phyloP scores from a whole-genome alignment of 1,140 invertebrate genomes.

The Drosophila teissieri region DNA sequence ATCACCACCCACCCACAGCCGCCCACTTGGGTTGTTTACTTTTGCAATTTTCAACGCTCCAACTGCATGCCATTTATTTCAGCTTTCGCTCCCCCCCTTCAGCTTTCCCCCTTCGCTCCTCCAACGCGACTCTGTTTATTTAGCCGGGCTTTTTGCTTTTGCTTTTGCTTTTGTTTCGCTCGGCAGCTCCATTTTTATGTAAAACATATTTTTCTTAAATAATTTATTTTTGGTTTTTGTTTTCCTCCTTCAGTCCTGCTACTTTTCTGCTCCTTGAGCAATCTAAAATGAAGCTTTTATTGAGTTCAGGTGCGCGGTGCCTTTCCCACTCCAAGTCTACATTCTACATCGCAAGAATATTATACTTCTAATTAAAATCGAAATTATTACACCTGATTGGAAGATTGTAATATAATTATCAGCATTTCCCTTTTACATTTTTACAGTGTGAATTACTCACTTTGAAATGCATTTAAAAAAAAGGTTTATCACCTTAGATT shows the following conservation, averaged over 20 bases:
- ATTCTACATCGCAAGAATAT: slow-evolving; percentile 1
- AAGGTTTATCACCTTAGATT: too few relatives aligned
- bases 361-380: background rate
- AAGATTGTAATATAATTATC: too few relatives aligned
- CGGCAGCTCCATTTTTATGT: slow-evolving; percentile 70
- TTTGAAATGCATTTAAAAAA: too few relatives aligned
- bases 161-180: slow-evolving; percentile 38
- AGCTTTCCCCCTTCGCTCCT: background rate
- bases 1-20: slow-evolving; percentile 13
- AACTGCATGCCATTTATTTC: slow-evolving; percentile 80
- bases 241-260: slow-evolving; percentile 45
- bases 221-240: slow-evolving; percentile 74
- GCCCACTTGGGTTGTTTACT: slow-evolving; percentile 68
- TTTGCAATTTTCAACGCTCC: slow-evolving; percentile 80
- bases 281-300: slow-evolving; percentile 82
- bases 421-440: too few relatives aligned
- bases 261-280: slow-evolving; percentile 80
- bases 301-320: slow-evolving; percentile 73
- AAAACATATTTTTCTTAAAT: slow-evolving; percentile 84
- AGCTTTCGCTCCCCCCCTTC: slow-evolving; percentile 52
- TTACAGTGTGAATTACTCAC: too few relatives aligned
- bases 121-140: slow-evolving; percentile 21
- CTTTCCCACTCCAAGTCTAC: slow-evolving; percentile 11
- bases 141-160: slow-evolving; percentile 34
- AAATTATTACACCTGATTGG: too few relatives aligned